Percentiles rank a stretch among this genome's conserved stretches.
phyloP scores from a whole-genome alignment of 2,113 vertebrate species.

The Hydrolagus affinis region DNA sequence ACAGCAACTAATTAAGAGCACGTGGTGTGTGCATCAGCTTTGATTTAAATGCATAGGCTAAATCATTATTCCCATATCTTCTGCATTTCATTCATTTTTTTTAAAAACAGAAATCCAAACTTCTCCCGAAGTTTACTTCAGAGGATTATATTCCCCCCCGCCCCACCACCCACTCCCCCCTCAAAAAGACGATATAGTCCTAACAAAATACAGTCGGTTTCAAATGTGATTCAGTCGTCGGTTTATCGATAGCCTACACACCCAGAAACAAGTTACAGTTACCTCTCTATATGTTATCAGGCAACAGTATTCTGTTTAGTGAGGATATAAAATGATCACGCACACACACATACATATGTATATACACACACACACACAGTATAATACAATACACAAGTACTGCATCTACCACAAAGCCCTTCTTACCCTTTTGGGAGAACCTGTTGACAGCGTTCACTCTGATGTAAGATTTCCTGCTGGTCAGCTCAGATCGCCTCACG shows the following conservation, averaged over 20 bases:
- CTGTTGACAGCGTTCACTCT: constrained; percentile 2
- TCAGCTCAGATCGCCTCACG: neutral
- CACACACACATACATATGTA: no score
- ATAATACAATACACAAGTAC: neutral
- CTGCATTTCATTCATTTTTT: no score
- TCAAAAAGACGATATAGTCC: neutral
- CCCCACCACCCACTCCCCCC: neutral
- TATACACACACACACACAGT: no score
- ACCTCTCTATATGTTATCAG: no score
- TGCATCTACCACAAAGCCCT: neutral
- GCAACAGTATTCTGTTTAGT: no score
- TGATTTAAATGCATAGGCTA: no score
- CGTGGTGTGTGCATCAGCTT: no score
- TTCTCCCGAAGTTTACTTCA: neutral
- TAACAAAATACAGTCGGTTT: neutral
- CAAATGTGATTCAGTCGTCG: neutral
- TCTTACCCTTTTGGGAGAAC: constrained; percentile 13
- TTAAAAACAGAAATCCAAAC: neutral
- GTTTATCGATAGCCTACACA: no score
- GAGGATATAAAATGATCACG: no score
- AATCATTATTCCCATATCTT: no score
- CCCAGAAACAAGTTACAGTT: no score
- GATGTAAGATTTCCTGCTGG: neutral
- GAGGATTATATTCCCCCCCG: neutral
- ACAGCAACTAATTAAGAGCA: no score